These are phyloP conservation scores for Phataginus tetradactyla DNA, from an alignment of 2,797 vertebrate genomes.

Conservation along the genomic window DNA sequence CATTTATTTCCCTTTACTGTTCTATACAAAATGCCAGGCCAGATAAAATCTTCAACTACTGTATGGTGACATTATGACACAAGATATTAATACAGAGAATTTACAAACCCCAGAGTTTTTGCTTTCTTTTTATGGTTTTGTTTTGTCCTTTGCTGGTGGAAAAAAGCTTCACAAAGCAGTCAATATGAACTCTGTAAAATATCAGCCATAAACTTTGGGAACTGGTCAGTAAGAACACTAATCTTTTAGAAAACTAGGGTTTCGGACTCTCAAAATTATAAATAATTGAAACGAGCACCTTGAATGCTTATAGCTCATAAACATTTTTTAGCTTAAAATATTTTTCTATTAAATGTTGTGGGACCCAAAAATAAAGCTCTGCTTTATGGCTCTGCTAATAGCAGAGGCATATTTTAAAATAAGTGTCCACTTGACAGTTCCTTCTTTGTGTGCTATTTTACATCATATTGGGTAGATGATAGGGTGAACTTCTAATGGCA, in stretches of 20 bases:
- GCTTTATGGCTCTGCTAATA: background rate
- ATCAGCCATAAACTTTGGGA: background rate
- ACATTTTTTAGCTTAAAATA: background rate
- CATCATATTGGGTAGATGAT: background rate
- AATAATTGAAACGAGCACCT: background rate
- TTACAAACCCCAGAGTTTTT: background rate
- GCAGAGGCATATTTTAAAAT: background rate
- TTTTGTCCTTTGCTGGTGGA: background rate
- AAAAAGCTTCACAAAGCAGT: background rate
- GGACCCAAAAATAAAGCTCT: background rate
- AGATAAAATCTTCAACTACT: background rate
- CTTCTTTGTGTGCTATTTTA: background rate
- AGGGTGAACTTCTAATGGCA: background rate
- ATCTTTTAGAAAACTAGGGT: background rate
- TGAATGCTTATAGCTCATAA: background rate
- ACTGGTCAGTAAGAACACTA: background rate
- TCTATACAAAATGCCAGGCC: background rate
- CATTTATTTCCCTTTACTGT: background rate
- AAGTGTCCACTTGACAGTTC: background rate
- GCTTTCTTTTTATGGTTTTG: background rate
- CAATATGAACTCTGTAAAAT: conserved; percentile 12
- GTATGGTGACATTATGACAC: background rate
- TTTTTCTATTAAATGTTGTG: background rate
- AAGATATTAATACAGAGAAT: conserved; percentile 13
- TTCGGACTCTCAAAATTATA: background rate